Conservation (phyloP, 1,140 invertebrate species). For the Asbolus verrucosus region DNA sequence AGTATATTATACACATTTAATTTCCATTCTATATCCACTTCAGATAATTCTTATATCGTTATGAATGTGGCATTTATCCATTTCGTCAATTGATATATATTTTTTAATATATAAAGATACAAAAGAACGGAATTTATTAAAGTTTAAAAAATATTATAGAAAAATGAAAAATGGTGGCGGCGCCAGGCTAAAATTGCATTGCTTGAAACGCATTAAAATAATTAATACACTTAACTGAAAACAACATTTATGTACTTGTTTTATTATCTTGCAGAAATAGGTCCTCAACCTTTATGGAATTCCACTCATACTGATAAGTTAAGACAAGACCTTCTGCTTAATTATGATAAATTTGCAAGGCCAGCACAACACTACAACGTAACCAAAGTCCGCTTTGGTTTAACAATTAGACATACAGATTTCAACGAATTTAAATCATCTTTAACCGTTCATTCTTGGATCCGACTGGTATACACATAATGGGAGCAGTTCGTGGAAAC, state of each 20-base stretch:
- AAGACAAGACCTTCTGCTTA: slow-evolving; percentile 70
- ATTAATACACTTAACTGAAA: background rate
- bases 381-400: slow-evolving; percentile 68
- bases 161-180: slow-evolving; percentile 5
- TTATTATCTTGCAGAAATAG: slow-evolving; percentile 54
- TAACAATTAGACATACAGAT: slow-evolving; percentile 70
- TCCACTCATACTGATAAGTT: slow-evolving; percentile 71
- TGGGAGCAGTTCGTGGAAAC: background rate
- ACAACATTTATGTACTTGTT: background rate
- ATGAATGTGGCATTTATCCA: too few relatives aligned
- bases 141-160: background rate
- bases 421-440: slow-evolving; percentile 71
- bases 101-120: too few relatives aligned
- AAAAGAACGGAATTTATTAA: background rate
- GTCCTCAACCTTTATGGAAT: slow-evolving; percentile 68
- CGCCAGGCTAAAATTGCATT: slow-evolving; percentile 12
- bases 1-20: too few relatives aligned
- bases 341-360: slow-evolving; percentile 74
- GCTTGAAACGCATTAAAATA: background rate
- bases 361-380: slow-evolving; percentile 69
- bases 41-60: too few relatives aligned
- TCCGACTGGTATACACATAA: slow-evolving; percentile 67
- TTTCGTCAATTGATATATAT: too few relatives aligned
- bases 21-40: too few relatives aligned
- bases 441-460: slow-evolving; percentile 70